These are phyloP conservation scores for Puffinus mauretanicus DNA, from an alignment of 2,113 vertebrate species.

Conservation along the genomic window DNA sequence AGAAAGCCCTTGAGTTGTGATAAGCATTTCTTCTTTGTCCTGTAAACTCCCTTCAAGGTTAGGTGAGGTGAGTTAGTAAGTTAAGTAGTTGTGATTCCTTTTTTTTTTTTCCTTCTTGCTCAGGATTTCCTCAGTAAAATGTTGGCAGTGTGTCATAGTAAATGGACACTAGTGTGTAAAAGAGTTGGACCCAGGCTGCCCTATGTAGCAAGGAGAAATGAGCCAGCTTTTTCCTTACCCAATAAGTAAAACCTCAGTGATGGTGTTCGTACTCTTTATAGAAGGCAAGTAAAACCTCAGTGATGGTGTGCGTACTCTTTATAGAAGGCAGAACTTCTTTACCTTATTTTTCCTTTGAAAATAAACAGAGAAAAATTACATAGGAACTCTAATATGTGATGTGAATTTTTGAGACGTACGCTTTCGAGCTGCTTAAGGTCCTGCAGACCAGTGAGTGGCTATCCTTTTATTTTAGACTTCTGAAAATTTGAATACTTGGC, in stretches of 20 bases:
- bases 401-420: not conserved
- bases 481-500: slow-evolving; percentile 2
- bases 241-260: not conserved
- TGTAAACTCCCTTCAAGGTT: not conserved
- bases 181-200: not conserved
- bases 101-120: not conserved
- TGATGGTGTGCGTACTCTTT: not conserved
- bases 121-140: not conserved
- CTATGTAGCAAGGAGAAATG: not conserved
- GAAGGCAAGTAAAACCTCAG: too few relatives aligned
- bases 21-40: not conserved
- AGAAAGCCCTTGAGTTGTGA: not conserved
- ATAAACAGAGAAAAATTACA: not conserved
- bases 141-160: not conserved
- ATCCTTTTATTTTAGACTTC: slow-evolving; percentile 10
- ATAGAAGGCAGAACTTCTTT: not conserved
- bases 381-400: not conserved
- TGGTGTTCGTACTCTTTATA: not conserved
- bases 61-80: not conserved
- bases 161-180: not conserved
- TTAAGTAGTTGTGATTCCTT: not conserved
- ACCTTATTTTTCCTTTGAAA: not conserved
- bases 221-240: not conserved
- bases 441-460: not conserved
- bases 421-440: not conserved